Evolutionary conservation across 2,797 vertebrate genomes (phyloP).

Genomic region (Streptopelia turtur): DNA sequence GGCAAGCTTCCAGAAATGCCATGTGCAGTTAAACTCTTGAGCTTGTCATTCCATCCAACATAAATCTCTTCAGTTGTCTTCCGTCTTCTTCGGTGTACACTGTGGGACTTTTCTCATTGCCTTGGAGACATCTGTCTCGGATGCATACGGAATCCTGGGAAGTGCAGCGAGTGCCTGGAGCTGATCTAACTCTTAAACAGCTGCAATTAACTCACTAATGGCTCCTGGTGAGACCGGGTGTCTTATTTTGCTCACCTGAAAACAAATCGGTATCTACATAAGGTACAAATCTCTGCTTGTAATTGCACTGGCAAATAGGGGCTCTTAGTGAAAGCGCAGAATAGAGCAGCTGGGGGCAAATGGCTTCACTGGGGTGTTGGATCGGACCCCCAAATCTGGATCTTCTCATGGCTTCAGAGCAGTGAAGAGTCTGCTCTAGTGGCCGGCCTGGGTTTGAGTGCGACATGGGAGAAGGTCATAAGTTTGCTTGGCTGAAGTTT

Average conservation of each 20-base stretch:
- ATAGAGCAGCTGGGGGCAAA: neutral
- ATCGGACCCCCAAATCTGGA: neutral
- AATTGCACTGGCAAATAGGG: neutral
- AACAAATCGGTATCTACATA: neutral
- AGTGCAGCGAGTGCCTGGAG: conserved; percentile 25
- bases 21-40: conserved; percentile 61
- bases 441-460: neutral
- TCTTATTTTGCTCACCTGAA: neutral
- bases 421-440: neutral
- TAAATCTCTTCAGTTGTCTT: conserved; percentile 58
- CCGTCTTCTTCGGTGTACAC: neutral
- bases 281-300: neutral
- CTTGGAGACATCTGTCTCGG: conserved; percentile 9
- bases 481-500: conserved; percentile 56
- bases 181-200: neutral
- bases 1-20: conserved; percentile 73
- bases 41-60: conserved; percentile 63
- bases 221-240: neutral
- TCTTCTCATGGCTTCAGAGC: neutral
- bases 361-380: neutral
- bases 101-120: neutral
- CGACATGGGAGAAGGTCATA: conserved; percentile 34
- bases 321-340: neutral
- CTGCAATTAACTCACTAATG: neutral
- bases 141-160: neutral